phyloP scores from a whole-genome alignment of 2,113 vertebrate genomes.

The Pardalotus punctatus region DNA sequence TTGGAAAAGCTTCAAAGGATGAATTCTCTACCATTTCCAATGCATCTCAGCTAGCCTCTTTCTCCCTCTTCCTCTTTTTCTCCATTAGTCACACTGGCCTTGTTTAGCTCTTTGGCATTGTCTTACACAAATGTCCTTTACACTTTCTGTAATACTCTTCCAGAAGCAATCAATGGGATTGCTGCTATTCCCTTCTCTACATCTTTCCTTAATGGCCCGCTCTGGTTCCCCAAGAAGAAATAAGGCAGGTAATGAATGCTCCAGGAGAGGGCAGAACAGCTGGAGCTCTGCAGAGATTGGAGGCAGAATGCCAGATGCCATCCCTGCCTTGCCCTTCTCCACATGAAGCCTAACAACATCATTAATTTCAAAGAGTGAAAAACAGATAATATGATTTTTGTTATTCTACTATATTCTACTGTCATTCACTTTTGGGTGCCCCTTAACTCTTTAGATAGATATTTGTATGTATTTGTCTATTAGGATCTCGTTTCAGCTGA shows the following conservation, averaged over 20 bases:
- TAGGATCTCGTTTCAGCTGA: not conserved
- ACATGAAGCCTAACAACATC: not conserved
- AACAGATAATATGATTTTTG: not conserved
- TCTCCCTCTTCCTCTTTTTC: not conserved
- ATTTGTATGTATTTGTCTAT: not conserved
- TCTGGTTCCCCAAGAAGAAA: not conserved
- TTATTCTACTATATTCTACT: not conserved
- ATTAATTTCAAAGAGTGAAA: not conserved
- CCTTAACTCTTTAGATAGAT: not conserved
- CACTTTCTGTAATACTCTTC: not conserved
- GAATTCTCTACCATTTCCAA: not conserved
- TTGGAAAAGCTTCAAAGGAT: constrained; percentile 39
- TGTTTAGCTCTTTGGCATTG: constrained; percentile 8
- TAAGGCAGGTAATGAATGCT: not conserved
- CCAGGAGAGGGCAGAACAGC: not conserved
- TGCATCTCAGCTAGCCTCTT: not conserved
- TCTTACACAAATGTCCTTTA: constrained; percentile 39
- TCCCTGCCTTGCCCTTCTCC: not conserved
- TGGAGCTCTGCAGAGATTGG: not conserved
- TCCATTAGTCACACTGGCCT: constrained; percentile 6
- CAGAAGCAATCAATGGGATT: constrained; percentile 8
- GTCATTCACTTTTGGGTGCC: not conserved
- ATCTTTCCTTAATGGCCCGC: not conserved
- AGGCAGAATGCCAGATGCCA: not conserved
- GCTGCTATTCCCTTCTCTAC: not conserved